Evolutionary conservation across 2,888 invertebrate genomes (phyloP), one percentile per base, ranked within the genome.

Genomic region (Aquatica leii): DNA sequence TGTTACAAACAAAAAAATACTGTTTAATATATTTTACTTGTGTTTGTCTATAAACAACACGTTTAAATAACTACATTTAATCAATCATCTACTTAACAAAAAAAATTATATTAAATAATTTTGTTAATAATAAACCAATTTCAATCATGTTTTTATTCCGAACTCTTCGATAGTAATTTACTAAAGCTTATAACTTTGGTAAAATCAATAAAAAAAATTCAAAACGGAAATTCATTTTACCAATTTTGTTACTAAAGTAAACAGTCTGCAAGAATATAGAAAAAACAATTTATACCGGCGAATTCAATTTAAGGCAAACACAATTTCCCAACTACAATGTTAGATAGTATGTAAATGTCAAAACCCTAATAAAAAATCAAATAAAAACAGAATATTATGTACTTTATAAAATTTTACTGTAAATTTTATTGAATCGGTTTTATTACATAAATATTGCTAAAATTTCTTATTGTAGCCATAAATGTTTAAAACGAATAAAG

Each of bases 231-330:
- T 57, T 57, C 53, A 57, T 54, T 52, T 52, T 51, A 43, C 51
- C 57, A 62, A 57, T 62, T 50, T 52, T 46, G 57, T 57, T 53
- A 56, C 52, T 51, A 46, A 53, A 52, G 46, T 48, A 57, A 62
- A 57, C 56, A 57, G 37, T 18, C 53, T 20, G 46, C 50, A 54
- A 65, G n/a, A 65, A 65, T 53, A 56, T 56, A 55, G 41, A 40
- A 52, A 57, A 62, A 65, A 65, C 64, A 65, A 65, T 60, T 60
- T 65, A 60, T 37, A 46, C 41, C 14, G 2, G 40, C 17, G 57
- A 65, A 65, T 65, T 56, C 64, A 65, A 65, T 65, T 65, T 65
- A n/a, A n/a, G n/a, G n/a, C n/a, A 14, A 60, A 61, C 37, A 24
- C 52, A 49, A 43, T 12, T 17, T 43, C 24, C 49, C 37, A 46